A percentile compares a stretch with the other conserved stretches of the same genome.
phyloP scores from a whole-genome alignment of 2,797 vertebrate species.

The Syngnathus acus region DNA sequence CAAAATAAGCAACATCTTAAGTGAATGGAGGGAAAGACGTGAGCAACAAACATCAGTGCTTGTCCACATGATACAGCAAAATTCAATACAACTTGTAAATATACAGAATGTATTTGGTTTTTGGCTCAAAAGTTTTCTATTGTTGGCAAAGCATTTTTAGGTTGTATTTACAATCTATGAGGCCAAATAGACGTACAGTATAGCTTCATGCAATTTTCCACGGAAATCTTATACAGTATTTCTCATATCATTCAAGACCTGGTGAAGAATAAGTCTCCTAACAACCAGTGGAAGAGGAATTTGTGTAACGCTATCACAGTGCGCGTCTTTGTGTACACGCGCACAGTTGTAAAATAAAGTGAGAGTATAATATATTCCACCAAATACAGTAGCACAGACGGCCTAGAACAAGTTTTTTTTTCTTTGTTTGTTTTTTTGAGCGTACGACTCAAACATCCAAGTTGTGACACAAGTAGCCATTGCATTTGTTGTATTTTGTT shows the following conservation, averaged over 20 bases:
- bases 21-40: conserved; percentile 6
- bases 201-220: conserved; percentile 12
- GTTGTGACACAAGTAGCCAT: neutral
- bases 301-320: neutral
- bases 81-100: conserved; percentile 9
- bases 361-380: neutral
- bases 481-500: neutral
- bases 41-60: conserved; percentile 37
- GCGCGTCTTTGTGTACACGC: no score
- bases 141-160: conserved; percentile 12
- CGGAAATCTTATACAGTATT: neutral
- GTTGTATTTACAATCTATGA: conserved; percentile 26
- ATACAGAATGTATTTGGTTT: conserved; percentile 8
- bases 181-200: conserved; percentile 8
- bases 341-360: neutral
- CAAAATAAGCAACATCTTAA: conserved; percentile 4
- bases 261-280: neutral
- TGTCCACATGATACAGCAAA: conserved; percentile 44
- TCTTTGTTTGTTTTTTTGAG: neutral
- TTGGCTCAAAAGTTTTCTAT: conserved; percentile 16
- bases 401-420: neutral
- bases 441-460: neutral
- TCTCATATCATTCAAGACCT: neutral
- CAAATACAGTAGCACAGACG: neutral
- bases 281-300: neutral